Conservation (phyloP, 2,113 vertebrate species). For the Rostratula benghalensis region DNA sequence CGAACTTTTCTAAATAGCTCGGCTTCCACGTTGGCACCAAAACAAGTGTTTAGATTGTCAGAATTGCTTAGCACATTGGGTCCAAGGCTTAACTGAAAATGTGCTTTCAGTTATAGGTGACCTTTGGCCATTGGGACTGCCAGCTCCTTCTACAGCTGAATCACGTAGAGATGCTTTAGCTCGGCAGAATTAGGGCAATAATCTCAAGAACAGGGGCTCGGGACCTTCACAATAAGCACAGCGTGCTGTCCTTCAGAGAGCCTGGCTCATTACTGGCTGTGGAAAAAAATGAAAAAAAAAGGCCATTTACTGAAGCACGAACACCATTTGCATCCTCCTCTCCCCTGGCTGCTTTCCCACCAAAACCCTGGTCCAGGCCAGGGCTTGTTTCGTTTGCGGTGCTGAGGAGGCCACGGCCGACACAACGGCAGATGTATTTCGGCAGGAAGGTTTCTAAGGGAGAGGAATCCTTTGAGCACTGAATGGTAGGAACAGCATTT, state of each 20-base stretch:
- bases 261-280: background rate
- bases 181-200: background rate
- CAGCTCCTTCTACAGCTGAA: background rate
- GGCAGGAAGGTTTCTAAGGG: background rate
- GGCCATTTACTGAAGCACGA: background rate
- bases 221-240: background rate
- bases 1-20: background rate
- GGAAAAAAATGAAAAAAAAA: background rate
- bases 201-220: background rate
- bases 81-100: background rate
- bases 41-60: background rate
- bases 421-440: background rate
- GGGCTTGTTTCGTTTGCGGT: background rate
- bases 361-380: background rate
- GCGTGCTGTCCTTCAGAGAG: background rate
- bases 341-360: background rate
- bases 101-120: background rate
- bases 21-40: background rate
- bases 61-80: background rate
- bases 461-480: background rate
- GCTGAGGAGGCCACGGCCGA: background rate
- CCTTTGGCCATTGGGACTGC: background rate
- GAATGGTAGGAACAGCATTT: background rate
- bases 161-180: background rate
- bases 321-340: accelerated